Conservation (phyloP, 2,797 vertebrate species). For the Danio aesculapii region DNA sequence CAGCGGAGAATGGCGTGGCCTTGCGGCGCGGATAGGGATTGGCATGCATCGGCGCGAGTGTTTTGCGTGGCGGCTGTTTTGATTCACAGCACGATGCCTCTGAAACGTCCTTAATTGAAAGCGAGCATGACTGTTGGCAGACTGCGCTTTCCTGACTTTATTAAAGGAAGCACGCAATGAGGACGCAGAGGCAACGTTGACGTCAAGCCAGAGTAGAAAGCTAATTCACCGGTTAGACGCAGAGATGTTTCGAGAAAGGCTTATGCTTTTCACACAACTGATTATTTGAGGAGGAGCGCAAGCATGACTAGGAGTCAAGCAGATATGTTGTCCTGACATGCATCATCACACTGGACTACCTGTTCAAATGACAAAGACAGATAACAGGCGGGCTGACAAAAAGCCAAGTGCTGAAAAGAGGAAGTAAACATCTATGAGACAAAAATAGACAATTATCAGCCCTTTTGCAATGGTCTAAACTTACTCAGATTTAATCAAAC, state of each 20-base stretch:
- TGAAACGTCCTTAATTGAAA: conserved; percentile 64
- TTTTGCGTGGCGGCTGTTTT: conserved; percentile 43
- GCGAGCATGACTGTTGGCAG: conserved; percentile 27
- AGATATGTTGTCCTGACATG: not conserved
- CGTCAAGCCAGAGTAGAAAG: conserved; percentile 19
- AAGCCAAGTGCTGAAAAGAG: not conserved
- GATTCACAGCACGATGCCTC: conserved; percentile 63
- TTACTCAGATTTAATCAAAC: too few species aligned
- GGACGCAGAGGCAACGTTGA: conserved; percentile 24
- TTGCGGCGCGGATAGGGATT: conserved; percentile 67
- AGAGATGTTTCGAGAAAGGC: not conserved
- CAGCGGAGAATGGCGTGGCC: conserved; percentile 75
- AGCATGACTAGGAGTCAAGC: conserved; percentile 13
- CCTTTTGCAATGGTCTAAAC: too few species aligned
- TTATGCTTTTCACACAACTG: not conserved
- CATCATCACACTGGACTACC: not conserved
- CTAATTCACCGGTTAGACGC: not conserved
- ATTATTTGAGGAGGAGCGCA: conserved; percentile 17
- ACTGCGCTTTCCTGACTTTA: conserved; percentile 47
- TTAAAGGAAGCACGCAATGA: conserved; percentile 37
- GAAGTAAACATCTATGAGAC: not conserved
- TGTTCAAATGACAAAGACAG: not conserved
- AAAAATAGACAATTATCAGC: not conserved
- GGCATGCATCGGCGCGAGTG: conserved; percentile 64
- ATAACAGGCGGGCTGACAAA: not conserved